Evolutionary conservation across 1,140 invertebrate genomes (phyloP), one percentile per base, ranked within the genome.

Genomic region (Caenorhabditis brenneri): DNA sequence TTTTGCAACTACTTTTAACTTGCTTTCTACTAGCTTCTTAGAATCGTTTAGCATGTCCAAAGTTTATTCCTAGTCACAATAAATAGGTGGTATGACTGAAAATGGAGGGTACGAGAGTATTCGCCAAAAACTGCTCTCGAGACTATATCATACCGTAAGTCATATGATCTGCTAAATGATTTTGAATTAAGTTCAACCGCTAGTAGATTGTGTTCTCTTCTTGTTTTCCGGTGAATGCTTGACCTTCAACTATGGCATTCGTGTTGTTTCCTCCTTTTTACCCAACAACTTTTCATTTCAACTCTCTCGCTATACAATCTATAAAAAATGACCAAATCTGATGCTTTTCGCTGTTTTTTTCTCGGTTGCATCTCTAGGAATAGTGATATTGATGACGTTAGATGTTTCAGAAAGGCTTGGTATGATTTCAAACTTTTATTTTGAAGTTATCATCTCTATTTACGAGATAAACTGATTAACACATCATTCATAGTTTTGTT

Each of bases 201-300:
- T 6, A 2, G 2, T 33, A 33, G 58, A 42, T 22, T 58, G 53
- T 55, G 36, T 42, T 46, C 29, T 58, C n/a, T 69, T 49, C 31
- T 81, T 55, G 80, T 81, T 42, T 69, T 69, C 58, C 36, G 24
- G 55, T 24, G 51, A 58, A 48, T 81, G 31, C 31, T 53, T 36
- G 60, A 82, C 81, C 81, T 82, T 82, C 55, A 82, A 74, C 29
- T 7, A 31, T 74, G 78, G 6, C 46, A 51, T 48, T 6, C 31
- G 31, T 27, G 48, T 79, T 79, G 39, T 53, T 53, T 80, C 78
- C 5, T 55, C 33, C 46, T 29, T 65, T 39, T 22, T 84, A 58
- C 55, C 19, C 55, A 58, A 19, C 60, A 36, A 27, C 60, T 27
- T n/a, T 65, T 65, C 22, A 15, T 36, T 19, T 36, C 55, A 58